A percentile compares a stretch with the other conserved stretches of the same genome.
Evolutionary conservation across 2,888 invertebrate species (phyloP).

Genomic region (Drosophila neonasuta): DNA sequence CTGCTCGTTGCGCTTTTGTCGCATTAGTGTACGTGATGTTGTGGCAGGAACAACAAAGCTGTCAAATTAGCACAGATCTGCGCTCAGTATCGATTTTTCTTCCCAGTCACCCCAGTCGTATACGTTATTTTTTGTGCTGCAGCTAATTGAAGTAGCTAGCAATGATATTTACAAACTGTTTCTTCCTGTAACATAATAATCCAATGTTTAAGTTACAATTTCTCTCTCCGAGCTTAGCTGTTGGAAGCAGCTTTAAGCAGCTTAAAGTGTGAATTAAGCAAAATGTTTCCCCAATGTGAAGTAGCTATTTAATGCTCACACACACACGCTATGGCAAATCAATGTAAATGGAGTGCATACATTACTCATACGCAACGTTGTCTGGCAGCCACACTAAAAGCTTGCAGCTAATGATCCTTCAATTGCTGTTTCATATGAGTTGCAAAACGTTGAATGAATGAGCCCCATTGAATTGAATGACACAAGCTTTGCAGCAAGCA

Average conservation of each 20-base stretch:
- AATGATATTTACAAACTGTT: background rate
- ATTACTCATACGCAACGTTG: constrained; percentile 70
- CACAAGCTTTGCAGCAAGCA: constrained; percentile 48
- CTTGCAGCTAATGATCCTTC: constrained; percentile 75
- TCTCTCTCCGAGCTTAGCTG: constrained; percentile 1
- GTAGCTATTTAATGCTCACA: background rate
- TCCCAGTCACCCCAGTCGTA: background rate
- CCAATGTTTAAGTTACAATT: constrained; percentile 10
- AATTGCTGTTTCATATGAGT: constrained; percentile 69
- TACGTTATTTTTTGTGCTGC: background rate
- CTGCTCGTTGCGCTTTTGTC: constrained; percentile 74
- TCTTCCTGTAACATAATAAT: background rate
- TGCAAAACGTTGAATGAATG: constrained; percentile 76
- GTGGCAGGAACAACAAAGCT: constrained; percentile 30
- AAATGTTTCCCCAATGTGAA: constrained; percentile 1
- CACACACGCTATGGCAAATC: constrained; percentile 49
- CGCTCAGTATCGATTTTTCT: background rate
- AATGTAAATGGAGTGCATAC: constrained; percentile 70
- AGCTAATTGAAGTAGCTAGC: background rate
- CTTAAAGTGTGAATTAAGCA: constrained; percentile 32
- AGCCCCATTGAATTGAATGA: constrained; percentile 68
- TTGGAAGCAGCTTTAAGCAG: constrained; percentile 22
- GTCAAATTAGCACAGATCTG: constrained; percentile 10
- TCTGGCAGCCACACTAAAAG: constrained; percentile 45
- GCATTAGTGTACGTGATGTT: constrained; percentile 77